Percentiles rank a stretch among this genome's conserved stretches.
phyloP scores from a whole-genome alignment of 2,797 vertebrate genomes.

The Ibycter americanus region DNA sequence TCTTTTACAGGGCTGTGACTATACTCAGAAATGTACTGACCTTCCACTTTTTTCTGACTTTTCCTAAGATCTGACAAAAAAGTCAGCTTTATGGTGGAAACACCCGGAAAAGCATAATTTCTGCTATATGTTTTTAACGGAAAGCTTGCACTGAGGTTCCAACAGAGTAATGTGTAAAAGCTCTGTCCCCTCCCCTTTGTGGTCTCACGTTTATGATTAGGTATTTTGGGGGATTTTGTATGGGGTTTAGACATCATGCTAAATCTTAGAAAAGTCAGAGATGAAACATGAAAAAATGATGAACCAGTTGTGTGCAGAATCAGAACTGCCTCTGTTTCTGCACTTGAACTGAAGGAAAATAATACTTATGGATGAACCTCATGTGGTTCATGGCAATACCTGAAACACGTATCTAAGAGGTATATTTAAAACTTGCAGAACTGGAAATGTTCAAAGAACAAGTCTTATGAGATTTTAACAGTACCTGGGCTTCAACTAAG shows the following conservation, averaged over 20 bases:
- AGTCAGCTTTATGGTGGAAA: background rate
- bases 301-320: background rate
- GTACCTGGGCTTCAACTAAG: background rate
- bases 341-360: background rate
- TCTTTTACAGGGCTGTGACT: background rate
- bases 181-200: background rate
- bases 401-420: background rate
- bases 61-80: background rate
- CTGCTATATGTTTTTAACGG: slow-evolving; percentile 13
- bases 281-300: background rate
- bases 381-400: background rate
- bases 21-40: background rate
- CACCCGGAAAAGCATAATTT: background rate
- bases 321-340: background rate
- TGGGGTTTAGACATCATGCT: background rate
- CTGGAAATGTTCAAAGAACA: background rate
- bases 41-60: background rate
- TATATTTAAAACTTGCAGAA: background rate
- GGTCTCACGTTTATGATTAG: background rate
- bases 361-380: background rate
- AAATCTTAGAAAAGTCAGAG: background rate
- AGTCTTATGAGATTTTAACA: background rate
- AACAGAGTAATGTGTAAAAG: background rate
- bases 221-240: background rate
- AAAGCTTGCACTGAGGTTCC: slow-evolving; percentile 8